Base-by-base conservation (phyloP, 37 sponge, comb jelly and placozoan genomes). In the Amphimedon queenslandica region DNA sequence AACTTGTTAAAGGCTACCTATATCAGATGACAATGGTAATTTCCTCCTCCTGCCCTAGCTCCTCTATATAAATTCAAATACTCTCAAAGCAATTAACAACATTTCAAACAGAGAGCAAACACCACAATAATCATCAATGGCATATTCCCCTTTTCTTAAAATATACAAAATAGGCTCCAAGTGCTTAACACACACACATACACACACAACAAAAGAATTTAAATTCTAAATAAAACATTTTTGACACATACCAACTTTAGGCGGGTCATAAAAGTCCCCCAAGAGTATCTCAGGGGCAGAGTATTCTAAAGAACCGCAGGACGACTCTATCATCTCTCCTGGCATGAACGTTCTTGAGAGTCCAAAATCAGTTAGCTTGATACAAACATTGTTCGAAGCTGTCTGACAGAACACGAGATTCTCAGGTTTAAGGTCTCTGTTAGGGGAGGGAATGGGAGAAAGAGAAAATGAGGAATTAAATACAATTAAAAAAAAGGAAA, bases 251-350 rank as follows among this genome's bases (percentile, higher is more conserved):
- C 94, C 98, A 23, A 92, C 78, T 41, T 88, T 82, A 1, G 94
- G 98, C 1, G 85, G 91, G 64, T 91, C 88, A 72, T 97, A 97
- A 10, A 81, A 84, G 57, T 97, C 98, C 34, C 94, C 95, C 23
- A 94, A 80, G 2, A 97, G 82, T 31, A 97, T 91, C 69, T 97
- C 98, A 4, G 98, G 98, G 20, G 98, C 98, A 21, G 98, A 90
- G 64, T 97, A 97, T 57, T 91, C 89, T 64, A 94, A 74, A 8
- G 93, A 92, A 4, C 98, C 98, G 80, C 94, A 94, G 2, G 88
- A 82, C 11, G 98, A 92, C 64, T 84, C 87, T 42, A 97, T 76
- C 82, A 91, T 82, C 69, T 97, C 90, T 29, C 95, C 98, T 11
- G 98, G 98, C 60, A 82, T 63, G 69, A 94, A 97, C 37, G 77